Evolutionary conservation across 2,888 invertebrate genomes (phyloP).

Genomic region (Caenorhabditis angaria): DNA sequence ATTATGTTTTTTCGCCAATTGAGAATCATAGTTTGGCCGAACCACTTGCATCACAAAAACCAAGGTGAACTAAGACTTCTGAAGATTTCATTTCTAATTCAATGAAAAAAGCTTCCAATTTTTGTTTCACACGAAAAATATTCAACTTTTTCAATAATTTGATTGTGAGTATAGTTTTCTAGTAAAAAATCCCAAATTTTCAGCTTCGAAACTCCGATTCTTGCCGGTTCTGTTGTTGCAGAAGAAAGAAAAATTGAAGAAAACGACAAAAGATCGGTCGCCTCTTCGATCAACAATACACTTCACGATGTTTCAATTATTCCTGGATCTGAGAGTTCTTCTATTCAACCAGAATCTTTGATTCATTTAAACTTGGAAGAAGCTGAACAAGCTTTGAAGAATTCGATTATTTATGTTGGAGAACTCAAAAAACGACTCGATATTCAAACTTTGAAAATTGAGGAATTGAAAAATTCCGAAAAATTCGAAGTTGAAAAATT

Average conservation of each 20-base stretch:
- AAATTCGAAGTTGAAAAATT: constrained; percentile 8
- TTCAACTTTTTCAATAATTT: not conserved
- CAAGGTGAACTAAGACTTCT: not conserved
- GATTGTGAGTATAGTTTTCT: not conserved
- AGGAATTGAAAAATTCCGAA: constrained; percentile 11
- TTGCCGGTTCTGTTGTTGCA: constrained; percentile 17
- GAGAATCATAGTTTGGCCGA: not conserved
- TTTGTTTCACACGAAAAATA: not conserved
- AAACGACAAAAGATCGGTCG: constrained; percentile 17
- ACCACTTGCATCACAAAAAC: not conserved
- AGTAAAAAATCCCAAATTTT: not conserved
- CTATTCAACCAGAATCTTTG: not conserved
- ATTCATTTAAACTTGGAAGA: not conserved
- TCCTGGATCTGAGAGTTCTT: constrained; percentile 22
- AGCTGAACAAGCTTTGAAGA: constrained; percentile 15
- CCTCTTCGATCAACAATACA: constrained; percentile 20
- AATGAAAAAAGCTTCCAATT: not conserved
- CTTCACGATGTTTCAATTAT: constrained; percentile 29
- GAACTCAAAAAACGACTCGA: constrained; percentile 24
- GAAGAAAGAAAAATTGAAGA: not conserved
- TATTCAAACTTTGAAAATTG: constrained; percentile 23
- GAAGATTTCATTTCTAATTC: not conserved
- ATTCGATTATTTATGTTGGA: constrained; percentile 19
- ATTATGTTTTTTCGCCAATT: not conserved
- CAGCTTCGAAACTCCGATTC: constrained; percentile 7